These are phyloP conservation scores for Pagetopsis macropterus DNA, from an alignment of 2,797 vertebrate genomes.

Conservation along the genomic window DNA sequence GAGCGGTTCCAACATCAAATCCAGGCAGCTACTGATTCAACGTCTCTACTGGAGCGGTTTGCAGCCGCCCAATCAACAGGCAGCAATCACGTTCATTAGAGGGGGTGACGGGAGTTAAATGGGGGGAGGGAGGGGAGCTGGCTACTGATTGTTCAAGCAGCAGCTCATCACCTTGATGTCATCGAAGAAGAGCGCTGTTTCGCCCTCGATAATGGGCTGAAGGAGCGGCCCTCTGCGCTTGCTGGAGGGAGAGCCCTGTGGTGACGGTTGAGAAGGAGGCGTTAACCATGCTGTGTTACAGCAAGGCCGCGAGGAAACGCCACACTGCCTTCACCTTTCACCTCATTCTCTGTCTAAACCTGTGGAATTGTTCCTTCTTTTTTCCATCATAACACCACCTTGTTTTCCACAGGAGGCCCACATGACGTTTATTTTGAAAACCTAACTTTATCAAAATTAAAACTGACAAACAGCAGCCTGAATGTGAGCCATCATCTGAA, in stretches of 20 bases:
- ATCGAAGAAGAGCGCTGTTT: constrained; percentile 99
- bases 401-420: background rate
- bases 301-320: constrained; percentile 23
- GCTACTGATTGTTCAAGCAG: constrained; percentile 78
- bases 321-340: background rate
- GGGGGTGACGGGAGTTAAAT: constrained; percentile 41
- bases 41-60: constrained; percentile 31
- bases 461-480: background rate
- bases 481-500: background rate
- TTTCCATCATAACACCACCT: background rate
- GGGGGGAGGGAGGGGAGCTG: constrained; percentile 41
- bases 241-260: constrained; percentile 99
- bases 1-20: constrained; percentile 27
- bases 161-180: constrained; percentile 95
- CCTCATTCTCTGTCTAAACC: background rate
- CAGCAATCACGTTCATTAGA: constrained; percentile 69
- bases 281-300: constrained; percentile 69
- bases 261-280: constrained; percentile 86
- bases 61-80: constrained; percentile 75
- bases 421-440: background rate
- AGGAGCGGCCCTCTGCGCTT: constrained; percentile 98
- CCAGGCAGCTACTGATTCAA: constrained; percentile 76
- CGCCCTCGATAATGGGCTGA: constrained; percentile 99
- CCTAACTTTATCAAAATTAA: background rate
- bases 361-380: background rate